A percentile compares a stretch with the other conserved stretches of the same genome.
These are phyloP conservation scores for Andrena cerasifolii DNA, from an alignment of 1,140 invertebrate genomes.

Conservation along the genomic window DNA sequence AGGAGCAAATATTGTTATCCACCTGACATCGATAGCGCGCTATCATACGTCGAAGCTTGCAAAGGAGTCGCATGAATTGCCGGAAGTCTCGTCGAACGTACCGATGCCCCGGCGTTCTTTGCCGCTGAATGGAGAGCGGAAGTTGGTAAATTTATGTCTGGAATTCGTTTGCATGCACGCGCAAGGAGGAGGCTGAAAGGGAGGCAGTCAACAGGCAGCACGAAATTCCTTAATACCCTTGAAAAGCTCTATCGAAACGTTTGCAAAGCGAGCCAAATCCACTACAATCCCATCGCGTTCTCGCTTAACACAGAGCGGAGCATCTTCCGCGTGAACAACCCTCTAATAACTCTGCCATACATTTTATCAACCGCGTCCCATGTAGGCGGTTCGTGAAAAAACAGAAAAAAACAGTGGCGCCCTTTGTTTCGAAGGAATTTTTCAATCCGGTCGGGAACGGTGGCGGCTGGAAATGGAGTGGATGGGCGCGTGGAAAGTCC, in stretches of 20 bases:
- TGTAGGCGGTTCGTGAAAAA: too few species aligned
- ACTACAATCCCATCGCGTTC: background rate
- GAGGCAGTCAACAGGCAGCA: too few species aligned
- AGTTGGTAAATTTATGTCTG: conserved; percentile 61
- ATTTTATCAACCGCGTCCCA: too few species aligned
- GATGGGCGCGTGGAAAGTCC: conserved; percentile 45
- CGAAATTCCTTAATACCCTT: background rate
- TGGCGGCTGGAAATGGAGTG: background rate
- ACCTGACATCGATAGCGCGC: conserved; percentile 35
- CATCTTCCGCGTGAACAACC: too few species aligned
- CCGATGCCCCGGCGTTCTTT: conserved; percentile 41
- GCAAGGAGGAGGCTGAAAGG: background rate
- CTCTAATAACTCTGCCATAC: too few species aligned
- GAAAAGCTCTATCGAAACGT: background rate
- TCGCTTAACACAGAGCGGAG: too few species aligned
- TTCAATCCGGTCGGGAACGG: background rate
- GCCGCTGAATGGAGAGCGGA: conserved; percentile 57
- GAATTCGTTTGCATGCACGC: conserved; percentile 62
- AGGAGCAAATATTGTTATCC: conserved; percentile 43
- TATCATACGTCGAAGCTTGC: conserved; percentile 41
- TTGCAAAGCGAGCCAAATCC: background rate
- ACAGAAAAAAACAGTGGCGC: background rate
- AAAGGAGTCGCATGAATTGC: conserved; percentile 46
- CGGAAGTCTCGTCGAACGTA: conserved; percentile 58
- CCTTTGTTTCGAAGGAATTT: background rate